Evolutionary conservation across 2,888 invertebrate genomes (phyloP), one percentile per base, ranked within the genome.

Genomic region (Ariolimax columbianus): DNA sequence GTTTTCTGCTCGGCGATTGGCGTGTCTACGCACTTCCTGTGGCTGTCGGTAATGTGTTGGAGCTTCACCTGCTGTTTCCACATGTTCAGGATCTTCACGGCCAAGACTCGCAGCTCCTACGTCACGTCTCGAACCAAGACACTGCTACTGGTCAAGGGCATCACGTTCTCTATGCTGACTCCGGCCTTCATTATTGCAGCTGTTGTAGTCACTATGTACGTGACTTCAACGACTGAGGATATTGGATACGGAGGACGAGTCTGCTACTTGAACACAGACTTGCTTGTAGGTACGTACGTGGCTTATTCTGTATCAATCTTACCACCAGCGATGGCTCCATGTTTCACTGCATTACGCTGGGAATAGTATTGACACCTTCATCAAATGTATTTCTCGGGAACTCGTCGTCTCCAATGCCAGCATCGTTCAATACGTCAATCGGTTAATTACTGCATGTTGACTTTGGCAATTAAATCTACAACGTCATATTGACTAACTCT

Each of bases 31-130:
- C 83, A 83, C 68, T 83, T 83, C 68, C 23, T 47, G 33, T 83
- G 83, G 83, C 68, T 83, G 77, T 77, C 33, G 30, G 47, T 77
- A 77, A 77, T 77, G 33, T 2, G 36, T 26, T 83, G 83, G 83
- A 83, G 66, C 66, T 66, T 77, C 68, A 33, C 77, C 68, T 83
- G 83, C 47, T 73, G 83, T 30, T 43, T 79, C 26, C 63, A 78
- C 47, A 84, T 84, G 84, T 84, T 40, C 43, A 47, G 26, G 0
- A 79, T 84, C 0, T 84, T 84, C 33, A 63, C 73, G 17, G 55
- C 79, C n/a, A 55, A 51, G 7, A 59, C 84, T 14, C 55, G 79
- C 7, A 47, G 9, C 36, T 17, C n/a, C 1, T 23, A 26, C 40
- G 17, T 17, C 33, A 68, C 78, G 0, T 1, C 36, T 17, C 47